Evolutionary conservation across 1,140 invertebrate genomes (phyloP).

Genomic region (Cepaea nemoralis): DNA sequence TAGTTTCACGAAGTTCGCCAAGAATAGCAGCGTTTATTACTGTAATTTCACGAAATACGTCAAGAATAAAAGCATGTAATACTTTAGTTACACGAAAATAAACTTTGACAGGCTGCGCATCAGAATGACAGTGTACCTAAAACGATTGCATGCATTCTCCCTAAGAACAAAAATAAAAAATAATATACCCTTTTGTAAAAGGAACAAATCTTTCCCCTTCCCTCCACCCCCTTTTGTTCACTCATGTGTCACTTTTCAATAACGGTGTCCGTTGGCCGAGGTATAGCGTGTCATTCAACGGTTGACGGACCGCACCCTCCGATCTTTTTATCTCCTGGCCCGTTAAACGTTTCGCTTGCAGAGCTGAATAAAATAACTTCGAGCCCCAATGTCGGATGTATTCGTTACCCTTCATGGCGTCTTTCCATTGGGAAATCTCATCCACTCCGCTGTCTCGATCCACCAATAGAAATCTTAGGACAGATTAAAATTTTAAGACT

Average conservation of each 20-base stretch:
- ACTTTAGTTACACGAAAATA: too few relatives aligned
- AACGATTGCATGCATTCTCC: too few relatives aligned
- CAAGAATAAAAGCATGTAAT: too few relatives aligned
- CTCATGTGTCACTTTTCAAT: background rate
- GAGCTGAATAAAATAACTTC: background rate
- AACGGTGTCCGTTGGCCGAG: background rate
- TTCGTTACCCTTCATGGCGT: background rate
- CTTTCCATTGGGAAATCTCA: background rate
- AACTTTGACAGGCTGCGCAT: too few relatives aligned
- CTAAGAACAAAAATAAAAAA: too few relatives aligned
- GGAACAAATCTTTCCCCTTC: too few relatives aligned
- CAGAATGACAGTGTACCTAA: too few relatives aligned
- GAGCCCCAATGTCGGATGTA: background rate
- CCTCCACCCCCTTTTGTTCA: background rate
- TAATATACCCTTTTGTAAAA: too few relatives aligned
- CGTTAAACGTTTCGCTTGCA: conserved; percentile 3
- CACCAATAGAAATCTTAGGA: background rate
- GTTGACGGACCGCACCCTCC: background rate
- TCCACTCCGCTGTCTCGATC: background rate
- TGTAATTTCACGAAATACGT: too few relatives aligned
- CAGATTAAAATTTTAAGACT: too few relatives aligned
- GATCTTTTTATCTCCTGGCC: background rate
- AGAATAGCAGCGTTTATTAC: too few relatives aligned
- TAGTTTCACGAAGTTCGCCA: too few relatives aligned
- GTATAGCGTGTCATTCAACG: background rate